Base-by-base conservation (phyloP, 2,797 vertebrate species). In the Eulemur mongoz region DNA sequence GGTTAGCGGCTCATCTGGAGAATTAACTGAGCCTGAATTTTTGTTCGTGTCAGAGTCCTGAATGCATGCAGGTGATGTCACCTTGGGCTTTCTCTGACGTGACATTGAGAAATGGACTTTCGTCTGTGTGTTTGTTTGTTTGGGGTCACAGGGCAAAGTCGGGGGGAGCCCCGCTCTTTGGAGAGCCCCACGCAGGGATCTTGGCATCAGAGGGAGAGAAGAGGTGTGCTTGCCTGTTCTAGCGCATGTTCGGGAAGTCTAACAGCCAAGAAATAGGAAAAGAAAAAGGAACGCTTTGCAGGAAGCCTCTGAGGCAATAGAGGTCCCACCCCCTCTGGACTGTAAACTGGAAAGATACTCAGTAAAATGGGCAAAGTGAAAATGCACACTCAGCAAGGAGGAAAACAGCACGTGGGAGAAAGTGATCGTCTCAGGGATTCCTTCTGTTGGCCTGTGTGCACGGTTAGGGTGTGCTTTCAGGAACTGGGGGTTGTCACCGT, bases 151-250 rank as follows among this genome's bases (percentile, higher is more conserved):
- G 54, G 48, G 25, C 13, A 83, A 23, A 7, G 32, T 22, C 20
- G 13, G 61, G 48, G 6, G 54, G 25, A 38, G 6, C 5, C 7
- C 14, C 2, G 12, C 11, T 32, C 30, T 35, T 22, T 6, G 9
- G n/a, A 50, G 45, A 7, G 9, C 27, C 52, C 1, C 0, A 7
- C 15, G n/a, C 52, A 7, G 79, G 72, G 40, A 7, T 8, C 70
- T 35, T 0, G 0, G 38, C 5, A 23, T 10, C 35, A 7, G 45
- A 84, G 43, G 6, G 8, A 17, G 32, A 57, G 17, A 23, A 18
- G 20, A 0, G 3, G 45, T 1, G 0, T 27, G 52, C 3, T 0
- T 1, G 0, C 12, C 23, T 18, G 9, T 32, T 23, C n/a, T 59
- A 25, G 25, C 22, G 48, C 20, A 0, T 0, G 15, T 20, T 40